Percentiles rank a stretch among this genome's conserved stretches.
phyloP scores from a whole-genome alignment of 1,140 invertebrate species.

The Nebria ingens region DNA sequence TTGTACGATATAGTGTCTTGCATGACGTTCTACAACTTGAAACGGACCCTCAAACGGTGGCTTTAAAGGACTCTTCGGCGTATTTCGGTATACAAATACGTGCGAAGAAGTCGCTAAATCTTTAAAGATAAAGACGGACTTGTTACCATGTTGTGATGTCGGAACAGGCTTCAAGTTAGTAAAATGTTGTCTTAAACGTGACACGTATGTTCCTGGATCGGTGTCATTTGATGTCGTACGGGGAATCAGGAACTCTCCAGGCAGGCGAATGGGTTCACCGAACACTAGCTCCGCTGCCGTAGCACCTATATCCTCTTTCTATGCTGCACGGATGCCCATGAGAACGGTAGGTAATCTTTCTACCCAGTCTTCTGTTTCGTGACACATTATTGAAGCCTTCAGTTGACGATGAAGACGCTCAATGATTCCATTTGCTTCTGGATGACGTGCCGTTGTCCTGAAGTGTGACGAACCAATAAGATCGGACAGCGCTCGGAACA shows the following conservation, averaged over 20 bases:
- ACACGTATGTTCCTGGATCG: not conserved
- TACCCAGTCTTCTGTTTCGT: conserved; percentile 10
- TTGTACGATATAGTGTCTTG: not conserved
- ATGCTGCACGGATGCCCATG: conserved; percentile 16
- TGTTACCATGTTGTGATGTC: not conserved
- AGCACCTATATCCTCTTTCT: conserved; percentile 20
- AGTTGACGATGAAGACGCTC: conserved; percentile 26
- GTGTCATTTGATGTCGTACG: not conserved
- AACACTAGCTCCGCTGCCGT: conserved; percentile 24
- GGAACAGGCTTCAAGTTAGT: not conserved
- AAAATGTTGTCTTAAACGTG: not conserved
- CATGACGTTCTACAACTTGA: not conserved
- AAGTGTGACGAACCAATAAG: not conserved
- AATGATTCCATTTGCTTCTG: conserved; percentile 26
- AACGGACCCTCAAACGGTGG: not conserved
- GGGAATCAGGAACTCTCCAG: conserved; percentile 21
- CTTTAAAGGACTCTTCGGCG: not conserved
- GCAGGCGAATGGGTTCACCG: conserved; percentile 20
- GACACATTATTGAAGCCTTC: conserved; percentile 22
- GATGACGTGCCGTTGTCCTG: conserved; percentile 24
- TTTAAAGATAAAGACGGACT: not conserved
- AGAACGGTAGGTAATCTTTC: conserved; percentile 27
- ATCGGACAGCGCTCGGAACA: not conserved
- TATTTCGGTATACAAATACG: not conserved
- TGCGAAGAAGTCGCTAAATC: not conserved